Conservation (phyloP, 2,888 invertebrate genomes). For the Hirtodrosophila duncani region DNA sequence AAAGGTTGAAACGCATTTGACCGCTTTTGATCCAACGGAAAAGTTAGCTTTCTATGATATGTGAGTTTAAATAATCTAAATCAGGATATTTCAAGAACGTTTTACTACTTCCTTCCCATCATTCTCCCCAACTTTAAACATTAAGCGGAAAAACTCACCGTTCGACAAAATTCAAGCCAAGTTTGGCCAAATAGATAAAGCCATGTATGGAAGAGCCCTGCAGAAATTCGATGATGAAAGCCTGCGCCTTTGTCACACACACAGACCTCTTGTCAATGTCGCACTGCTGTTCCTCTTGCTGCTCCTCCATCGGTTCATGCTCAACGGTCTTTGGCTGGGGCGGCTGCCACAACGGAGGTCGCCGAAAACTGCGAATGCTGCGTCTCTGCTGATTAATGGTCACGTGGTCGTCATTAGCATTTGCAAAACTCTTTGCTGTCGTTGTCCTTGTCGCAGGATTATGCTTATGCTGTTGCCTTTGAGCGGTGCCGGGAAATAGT, state of each 20-base stretch:
- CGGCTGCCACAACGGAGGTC: constrained; percentile 53
- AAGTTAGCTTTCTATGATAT: too few species aligned
- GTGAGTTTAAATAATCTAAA: too few species aligned
- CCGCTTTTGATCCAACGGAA: not conserved
- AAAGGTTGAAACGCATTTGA: not conserved
- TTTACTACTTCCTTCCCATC: constrained; percentile 9
- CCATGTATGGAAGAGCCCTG: constrained; percentile 77
- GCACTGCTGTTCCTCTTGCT: not conserved
- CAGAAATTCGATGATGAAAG: constrained; percentile 75
- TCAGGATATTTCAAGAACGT: too few species aligned
- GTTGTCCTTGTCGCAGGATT: constrained; percentile 7
- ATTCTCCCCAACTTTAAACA: not conserved
- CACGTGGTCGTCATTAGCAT: constrained; percentile 27
- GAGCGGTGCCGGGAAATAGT: constrained; percentile 53
- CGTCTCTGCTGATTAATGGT: constrained; percentile 39
- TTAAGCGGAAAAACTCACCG: constrained; percentile 64
- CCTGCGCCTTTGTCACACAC: constrained; percentile 54
- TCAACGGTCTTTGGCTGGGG: too few species aligned
- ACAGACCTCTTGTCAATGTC: constrained; percentile 5
- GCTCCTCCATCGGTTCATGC: not conserved
- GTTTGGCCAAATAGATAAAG: constrained; percentile 76
- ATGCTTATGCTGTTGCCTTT: constrained; percentile 30
- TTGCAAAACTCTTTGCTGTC: constrained; percentile 15
- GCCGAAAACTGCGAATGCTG: constrained; percentile 54
- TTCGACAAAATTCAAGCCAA: constrained; percentile 75